Base-by-base conservation (phyloP, 2,797 vertebrate species). In the Morus bassanus region DNA sequence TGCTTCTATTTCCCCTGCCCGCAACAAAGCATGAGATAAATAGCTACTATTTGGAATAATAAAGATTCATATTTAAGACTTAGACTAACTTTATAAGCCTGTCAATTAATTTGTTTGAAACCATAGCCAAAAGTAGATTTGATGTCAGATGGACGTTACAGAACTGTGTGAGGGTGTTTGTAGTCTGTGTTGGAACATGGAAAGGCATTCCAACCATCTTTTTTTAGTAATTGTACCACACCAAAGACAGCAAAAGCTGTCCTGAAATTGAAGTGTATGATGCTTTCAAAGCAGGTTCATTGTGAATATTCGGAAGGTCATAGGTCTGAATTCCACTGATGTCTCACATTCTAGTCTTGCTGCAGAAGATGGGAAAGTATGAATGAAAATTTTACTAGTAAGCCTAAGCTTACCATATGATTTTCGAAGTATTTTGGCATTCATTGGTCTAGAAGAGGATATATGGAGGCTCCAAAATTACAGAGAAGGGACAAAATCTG, bases 241-340 rank as follows among this genome's bases (percentile, higher is more conserved):
- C 69, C 78, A 96, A 94, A 94, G 85, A 85, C 64, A 96, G 92
- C 83, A 95, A 96, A 97, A 96, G 74, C 88, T 81, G 84, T 85
- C 80, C 86, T 80, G 54, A 94, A 77, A 64, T 23, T 95, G 73
- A 95, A 92, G 81, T 31, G 22, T 81, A 78, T 73, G 70, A 84
- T 72, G 85, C 87, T 94, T 97, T 91, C 88, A 88, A 86, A 91
- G 75, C 4, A 24, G 48, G 25, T 92, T 97, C 88, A 30, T 89
- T 89, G 65, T 94, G 95, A 92, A 83, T 95, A 95, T 96, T 91
- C 21, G 30, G 70, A 91, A 97, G 92, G 93, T 96, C 59, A 1
- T 89, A 94, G 96, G 92, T 95, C 88, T 85, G 92, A 96, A 97
- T 97, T 95, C 83, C 94, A 94, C 41, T 86, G 64, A 93, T 96